Conservation (phyloP, 2,113 vertebrate genomes). For the Hyaena hyaena region DNA sequence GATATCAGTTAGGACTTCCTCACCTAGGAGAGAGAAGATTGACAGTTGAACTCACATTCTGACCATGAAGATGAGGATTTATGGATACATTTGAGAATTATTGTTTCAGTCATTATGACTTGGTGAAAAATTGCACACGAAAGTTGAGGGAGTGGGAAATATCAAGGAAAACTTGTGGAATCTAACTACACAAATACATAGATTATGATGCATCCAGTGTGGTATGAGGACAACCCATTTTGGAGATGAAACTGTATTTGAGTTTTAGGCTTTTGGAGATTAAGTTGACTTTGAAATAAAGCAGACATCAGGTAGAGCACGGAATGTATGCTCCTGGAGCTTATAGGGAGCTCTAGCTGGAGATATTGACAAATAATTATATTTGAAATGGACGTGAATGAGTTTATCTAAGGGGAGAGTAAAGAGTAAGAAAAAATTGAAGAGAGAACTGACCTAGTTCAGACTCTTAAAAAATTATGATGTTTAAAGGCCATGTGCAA, state of each 20-base stretch:
- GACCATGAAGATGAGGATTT: background rate
- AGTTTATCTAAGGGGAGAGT: background rate
- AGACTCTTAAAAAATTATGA: background rate
- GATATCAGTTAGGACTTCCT: background rate
- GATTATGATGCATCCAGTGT: background rate
- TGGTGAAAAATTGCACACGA: background rate
- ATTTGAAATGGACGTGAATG: conserved; percentile 5
- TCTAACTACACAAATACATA: background rate
- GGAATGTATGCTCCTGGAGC: background rate
- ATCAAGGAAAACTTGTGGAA: background rate
- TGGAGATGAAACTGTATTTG: background rate
- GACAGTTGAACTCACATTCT: background rate
- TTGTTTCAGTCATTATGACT: background rate
- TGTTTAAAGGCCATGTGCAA: background rate
- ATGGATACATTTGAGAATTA: background rate
- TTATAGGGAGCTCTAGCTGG: background rate
- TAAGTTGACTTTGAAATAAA: conserved; percentile 3
- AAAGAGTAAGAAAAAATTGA: background rate
- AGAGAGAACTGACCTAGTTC: background rate
- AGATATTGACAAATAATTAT: background rate
- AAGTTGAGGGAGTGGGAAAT: background rate
- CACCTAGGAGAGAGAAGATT: background rate
- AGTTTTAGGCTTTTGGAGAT: background rate
- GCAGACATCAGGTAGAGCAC: background rate
- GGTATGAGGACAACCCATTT: background rate